Evolutionary conservation across 2,797 vertebrate species (phyloP).

Genomic region (Argya squamiceps): DNA sequence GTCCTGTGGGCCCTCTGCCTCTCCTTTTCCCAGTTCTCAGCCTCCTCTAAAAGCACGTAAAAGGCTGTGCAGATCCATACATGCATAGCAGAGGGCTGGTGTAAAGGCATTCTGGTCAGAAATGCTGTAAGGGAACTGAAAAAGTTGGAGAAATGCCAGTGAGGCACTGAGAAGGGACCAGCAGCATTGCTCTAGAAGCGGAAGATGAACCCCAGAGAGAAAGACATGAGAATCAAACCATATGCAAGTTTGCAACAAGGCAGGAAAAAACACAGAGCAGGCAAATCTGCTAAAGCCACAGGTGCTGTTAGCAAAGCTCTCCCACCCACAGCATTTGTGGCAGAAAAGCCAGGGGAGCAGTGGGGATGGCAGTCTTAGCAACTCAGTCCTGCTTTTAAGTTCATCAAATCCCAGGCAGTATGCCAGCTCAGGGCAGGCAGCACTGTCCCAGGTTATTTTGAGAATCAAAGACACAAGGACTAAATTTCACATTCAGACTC

Average conservation of each 20-base stretch:
- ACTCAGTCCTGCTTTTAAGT: neutral
- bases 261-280: neutral
- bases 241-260: neutral
- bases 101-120: neutral
- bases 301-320: neutral
- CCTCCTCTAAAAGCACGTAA: neutral
- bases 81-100: neutral
- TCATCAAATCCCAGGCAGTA: neutral
- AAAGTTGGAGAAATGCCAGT: neutral
- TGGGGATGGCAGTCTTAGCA: accelerated
- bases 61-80: neutral
- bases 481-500: neutral
- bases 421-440: accelerated
- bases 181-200: accelerated
- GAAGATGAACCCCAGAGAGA: neutral
- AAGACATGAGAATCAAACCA: neutral
- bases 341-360: neutral
- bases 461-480: accelerated
- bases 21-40: neutral
- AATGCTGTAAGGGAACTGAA: neutral
- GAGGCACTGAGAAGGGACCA: accelerated
- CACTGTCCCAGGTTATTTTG: accelerated
- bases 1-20: neutral
- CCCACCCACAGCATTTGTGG: accelerated
- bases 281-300: neutral